phyloP scores from a whole-genome alignment of 2,888 invertebrate genomes.

The Ceratothoa steindachneri region DNA sequence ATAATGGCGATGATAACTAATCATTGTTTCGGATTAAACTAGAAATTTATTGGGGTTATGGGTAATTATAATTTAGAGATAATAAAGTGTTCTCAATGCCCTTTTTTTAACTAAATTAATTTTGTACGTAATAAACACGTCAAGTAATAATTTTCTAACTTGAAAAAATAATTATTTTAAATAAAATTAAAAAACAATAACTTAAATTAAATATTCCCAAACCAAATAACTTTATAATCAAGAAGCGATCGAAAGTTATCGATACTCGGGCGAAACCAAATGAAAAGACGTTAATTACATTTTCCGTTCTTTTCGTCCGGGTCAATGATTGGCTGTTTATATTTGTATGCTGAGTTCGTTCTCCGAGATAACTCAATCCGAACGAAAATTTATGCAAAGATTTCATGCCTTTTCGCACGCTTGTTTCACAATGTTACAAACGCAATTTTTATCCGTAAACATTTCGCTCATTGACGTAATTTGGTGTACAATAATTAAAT shows the following conservation, averaged over 20 bases:
- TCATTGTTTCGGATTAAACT: too few relatives aligned
- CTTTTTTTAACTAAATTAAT: neutral
- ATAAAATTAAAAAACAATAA: neutral
- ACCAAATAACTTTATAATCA: neutral
- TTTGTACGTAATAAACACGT: slow-evolving; percentile 7
- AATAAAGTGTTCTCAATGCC: too few relatives aligned
- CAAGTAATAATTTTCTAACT: neutral
- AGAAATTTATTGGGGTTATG: too few relatives aligned
- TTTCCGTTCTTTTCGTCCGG: neutral
- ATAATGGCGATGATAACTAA: too few relatives aligned
- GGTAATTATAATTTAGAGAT: too few relatives aligned
- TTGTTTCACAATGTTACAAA: neutral
- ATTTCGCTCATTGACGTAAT: neutral
- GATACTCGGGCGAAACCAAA: neutral
- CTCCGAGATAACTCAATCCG: slow-evolving; percentile 4
- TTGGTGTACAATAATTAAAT: neutral
- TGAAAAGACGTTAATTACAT: slow-evolving; percentile 8
- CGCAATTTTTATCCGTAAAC: neutral
- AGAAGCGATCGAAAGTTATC: neutral
- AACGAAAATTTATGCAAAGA: neutral
- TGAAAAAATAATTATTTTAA: neutral
- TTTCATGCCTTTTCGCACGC: neutral
- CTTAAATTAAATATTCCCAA: neutral
- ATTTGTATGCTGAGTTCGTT: slow-evolving; percentile 10
- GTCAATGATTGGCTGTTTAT: slow-evolving; percentile 10